Evolutionary conservation across 2,888 invertebrate genomes (phyloP), one percentile per base, ranked within the genome.

Genomic region (Leptopilina myrica): DNA sequence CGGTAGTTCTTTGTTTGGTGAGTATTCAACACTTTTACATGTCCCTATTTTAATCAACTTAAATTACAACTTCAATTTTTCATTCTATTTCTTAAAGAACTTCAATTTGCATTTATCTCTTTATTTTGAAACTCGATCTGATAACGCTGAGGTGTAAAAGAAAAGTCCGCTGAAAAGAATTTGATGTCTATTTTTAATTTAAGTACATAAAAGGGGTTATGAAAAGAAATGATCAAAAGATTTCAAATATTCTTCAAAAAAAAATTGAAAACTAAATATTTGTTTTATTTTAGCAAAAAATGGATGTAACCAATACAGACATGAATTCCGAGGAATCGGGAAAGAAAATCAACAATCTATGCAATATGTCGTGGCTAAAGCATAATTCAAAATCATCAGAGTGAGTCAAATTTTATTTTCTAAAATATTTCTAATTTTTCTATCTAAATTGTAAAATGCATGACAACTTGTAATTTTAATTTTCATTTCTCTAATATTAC

Each of bases 301-400:
- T 73, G 73, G 73, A 56, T 33, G 14, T 33, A n/a, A 5, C 33
- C 11, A 33, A 14, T 5, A 7, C 33, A 14, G 46, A 33, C 20
- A 20, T 8, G 56, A 56, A 33, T 8, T 33, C 73, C 14, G 33
- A 53, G 9, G 14, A 40, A 26, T 26, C 56, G 8, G 33, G 9
- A 4, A 73, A n/a, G 14, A 73, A 56, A 56, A 56, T 73, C 4
- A 56, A 49, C 33, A n/a, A 73, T 33, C n/a, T 73, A 26, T 56
- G 33, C 20, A 56, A 33, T 33, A 56, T 73, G 73, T 14, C 53
- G 7, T 73, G 73, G 73, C 33, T 73, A n/a, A 73, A 73, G 12
- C 8, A 56, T 9, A 40, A 53, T 56, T 33, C 56, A 9, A 53
- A 73, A 33, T 26, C 33, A 56, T 5, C n/a, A 73, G 56, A 56